Percentiles rank a stretch among this genome's conserved stretches.
These are phyloP conservation scores for Rhodeus uyekii DNA, from an alignment of 2,797 vertebrate genomes.

Conservation along the genomic window DNA sequence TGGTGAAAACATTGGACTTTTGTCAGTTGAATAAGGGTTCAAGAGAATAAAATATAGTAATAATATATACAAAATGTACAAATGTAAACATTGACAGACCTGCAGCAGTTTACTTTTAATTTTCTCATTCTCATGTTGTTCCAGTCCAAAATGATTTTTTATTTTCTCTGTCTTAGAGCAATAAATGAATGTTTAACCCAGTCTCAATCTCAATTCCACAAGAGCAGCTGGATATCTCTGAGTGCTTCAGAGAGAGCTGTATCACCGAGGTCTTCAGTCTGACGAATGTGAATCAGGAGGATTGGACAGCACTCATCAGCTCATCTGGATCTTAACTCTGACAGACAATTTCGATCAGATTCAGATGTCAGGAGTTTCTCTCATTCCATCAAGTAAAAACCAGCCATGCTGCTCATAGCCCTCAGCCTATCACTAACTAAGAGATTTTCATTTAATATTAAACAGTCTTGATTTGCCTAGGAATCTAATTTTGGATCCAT, in stretches of 20 bases:
- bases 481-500: conserved; percentile 28
- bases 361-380: not conserved
- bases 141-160: not conserved
- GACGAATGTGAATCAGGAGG: conserved; percentile 16
- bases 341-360: conserved; percentile 29
- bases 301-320: conserved; percentile 26
- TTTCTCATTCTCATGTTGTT: not conserved
- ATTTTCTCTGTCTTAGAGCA: not conserved
- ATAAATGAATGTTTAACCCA: not conserved
- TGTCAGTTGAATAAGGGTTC: too few species aligned
- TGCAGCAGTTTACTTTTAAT: not conserved
- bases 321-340: conserved; percentile 26
- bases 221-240: not conserved
- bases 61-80: too few species aligned
- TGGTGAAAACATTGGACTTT: too few species aligned
- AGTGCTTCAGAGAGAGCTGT: conserved; percentile 1
- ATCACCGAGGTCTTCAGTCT: conserved; percentile 9
- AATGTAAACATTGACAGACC: not conserved
- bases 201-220: not conserved
- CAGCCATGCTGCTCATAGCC: not conserved
- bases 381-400: conserved; percentile 11
- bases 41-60: too few species aligned
- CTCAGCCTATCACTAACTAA: not conserved
- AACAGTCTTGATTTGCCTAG: conserved; percentile 14
- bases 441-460: conserved; percentile 29